Base-by-base conservation (phyloP, 2,797 vertebrate species). In the Enteromius unitaeniatus region DNA sequence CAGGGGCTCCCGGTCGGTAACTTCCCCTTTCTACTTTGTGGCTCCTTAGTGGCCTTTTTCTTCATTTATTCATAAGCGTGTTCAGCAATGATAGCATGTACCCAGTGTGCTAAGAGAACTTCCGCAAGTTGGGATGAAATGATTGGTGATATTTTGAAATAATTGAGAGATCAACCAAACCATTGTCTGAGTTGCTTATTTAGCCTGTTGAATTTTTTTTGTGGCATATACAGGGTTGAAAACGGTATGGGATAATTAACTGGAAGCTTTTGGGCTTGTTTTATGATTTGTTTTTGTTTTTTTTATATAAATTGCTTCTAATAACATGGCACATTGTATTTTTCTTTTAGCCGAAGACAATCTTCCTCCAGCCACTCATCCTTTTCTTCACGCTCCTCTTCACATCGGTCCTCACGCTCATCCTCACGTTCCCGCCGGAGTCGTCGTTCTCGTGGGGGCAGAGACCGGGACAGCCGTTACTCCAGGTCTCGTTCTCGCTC, bases 1-100 rank as follows among this genome's bases (percentile, higher is more conserved):
- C 96, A 94, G 96, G 94, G 95, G 95, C 91, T 95, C 97, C 96
- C 97, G 97, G 97, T 99, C 97, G 96, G 97, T 99, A 98, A 96
- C 95, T 96, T 97, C 96, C 94, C 92, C 84, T 90, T 87, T 92
- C 31, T 81, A 53, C 82, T 75, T 69, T 89, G 85, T 94, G 94
- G 93, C 90, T 93, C 94, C 90, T 92, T 88, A 93, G 93, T 94
- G 91, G 92, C 92, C 93, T 76, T 91, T 88, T 91, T 89, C 89
- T 89, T 90, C 88, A 87, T 89, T 75, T 86, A 87, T 88, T 91
- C 84, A 82, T 88, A 40, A 74, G 37, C 23, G 74, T 85, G 34
- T 83, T 84, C 47, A 60, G 6, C 45, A 68, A 13, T 78, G 47
- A 68, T 81, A 80, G n/a, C 1, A 70, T 70, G 15, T 83, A 49